Evolutionary conservation across 1,140 invertebrate genomes (phyloP), one percentile per base, ranked within the genome.

Genomic region (Glossosoma conforme): DNA sequence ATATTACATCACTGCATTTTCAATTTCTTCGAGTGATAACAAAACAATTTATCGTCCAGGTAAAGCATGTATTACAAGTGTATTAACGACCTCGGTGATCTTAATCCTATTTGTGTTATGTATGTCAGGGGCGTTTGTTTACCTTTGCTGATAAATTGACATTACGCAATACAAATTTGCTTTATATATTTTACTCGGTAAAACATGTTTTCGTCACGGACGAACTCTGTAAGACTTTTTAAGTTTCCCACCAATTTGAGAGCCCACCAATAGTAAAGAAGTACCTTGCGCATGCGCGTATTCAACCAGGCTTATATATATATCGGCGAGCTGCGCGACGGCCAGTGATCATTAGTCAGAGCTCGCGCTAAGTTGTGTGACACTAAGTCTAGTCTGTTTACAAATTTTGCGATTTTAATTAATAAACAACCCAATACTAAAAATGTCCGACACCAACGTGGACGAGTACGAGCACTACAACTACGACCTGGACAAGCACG

Each of bases 401-500:
- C 44, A 25, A 33, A n/a, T 24, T 19, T 35, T 54, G 14, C 13
- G 24, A 37, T 38, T 47, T 37, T 47, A n/a, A 20, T 32, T 3
- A 11, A 17, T 8, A 45, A 1, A 15, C 14, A 25, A 40, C 14
- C 6, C 30, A 11, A 28, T n/a, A n/a, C n/a, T 28, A 35, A 32
- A 74, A 64, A 88, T 88, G 85, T 86, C 86, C 54, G 84, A 86
- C 69, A 72, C 71, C 60, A 81, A 88, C 70, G 83, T 87, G 61
- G 91, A 94, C 75, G 80, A 90, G 61, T 93, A 91, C 79, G 91
- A 94, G 63, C 86, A 92, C 63, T 93, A 91, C 76, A 93, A 93
- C 67, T 93, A 86, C 70, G 89, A 90, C 60, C 79, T 87, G 72
- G 91, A 91, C 63, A 93, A 93, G 69, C 83, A 90, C 64, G 82